Evolutionary conservation across 2,888 invertebrate species (phyloP).

Genomic region (Caenorhabditis parvicauda): DNA sequence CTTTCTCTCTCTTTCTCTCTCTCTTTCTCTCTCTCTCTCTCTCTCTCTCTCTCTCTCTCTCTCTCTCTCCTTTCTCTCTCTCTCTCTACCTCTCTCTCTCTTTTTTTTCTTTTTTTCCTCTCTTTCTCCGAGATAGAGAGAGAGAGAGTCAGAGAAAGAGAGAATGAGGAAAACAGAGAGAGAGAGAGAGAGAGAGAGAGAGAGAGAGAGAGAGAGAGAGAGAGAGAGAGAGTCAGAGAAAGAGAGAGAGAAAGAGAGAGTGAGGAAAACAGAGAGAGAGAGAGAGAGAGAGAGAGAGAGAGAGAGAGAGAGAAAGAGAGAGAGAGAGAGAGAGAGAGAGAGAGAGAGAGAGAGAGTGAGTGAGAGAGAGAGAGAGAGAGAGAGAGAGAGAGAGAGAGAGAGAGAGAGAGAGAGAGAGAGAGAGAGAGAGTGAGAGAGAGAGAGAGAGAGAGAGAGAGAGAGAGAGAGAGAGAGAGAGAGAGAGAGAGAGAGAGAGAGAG

Average conservation of each 20-base stretch:
- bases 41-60: too few relatives aligned
- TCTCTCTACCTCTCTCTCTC: background rate
- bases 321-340: constrained; percentile 7
- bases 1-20: too few relatives aligned
- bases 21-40: too few relatives aligned
- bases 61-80: too few relatives aligned
- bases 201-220: background rate
- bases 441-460: too few relatives aligned
- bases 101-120: background rate
- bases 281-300: constrained; percentile 7
- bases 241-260: background rate
- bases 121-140: background rate
- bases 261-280: constrained; percentile 6
- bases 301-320: constrained; percentile 8
- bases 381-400: background rate
- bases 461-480: too few relatives aligned
- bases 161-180: background rate
- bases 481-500: too few relatives aligned
- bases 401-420: too few relatives aligned
- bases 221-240: background rate
- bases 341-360: constrained; percentile 3
- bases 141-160: background rate
- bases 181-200: background rate
- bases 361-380: background rate
- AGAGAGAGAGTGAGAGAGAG: too few relatives aligned